Evolutionary conservation across 2,113 vertebrate species (phyloP).

Genomic region (Heptranchias perlo): DNA sequence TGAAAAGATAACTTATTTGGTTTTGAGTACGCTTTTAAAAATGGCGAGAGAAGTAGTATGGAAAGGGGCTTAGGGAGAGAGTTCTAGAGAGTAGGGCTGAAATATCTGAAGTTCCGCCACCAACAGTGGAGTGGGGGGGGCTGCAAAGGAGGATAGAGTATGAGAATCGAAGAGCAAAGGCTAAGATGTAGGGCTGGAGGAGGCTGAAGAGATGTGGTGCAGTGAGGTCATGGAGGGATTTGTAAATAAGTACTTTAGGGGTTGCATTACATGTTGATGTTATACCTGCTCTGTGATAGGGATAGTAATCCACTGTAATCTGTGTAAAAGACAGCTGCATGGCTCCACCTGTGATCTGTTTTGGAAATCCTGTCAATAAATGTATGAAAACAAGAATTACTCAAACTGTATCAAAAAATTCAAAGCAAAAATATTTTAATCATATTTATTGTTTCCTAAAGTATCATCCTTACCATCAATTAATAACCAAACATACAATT

Average conservation of each 20-base stretch:
- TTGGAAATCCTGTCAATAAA: slow-evolving; percentile 64
- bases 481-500: not conserved
- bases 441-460: not conserved
- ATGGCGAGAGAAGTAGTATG: not conserved
- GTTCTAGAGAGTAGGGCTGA: not conserved
- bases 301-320: slow-evolving; percentile 92
- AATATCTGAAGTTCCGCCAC: not conserved
- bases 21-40: not conserved
- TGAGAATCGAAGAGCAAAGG: not conserved
- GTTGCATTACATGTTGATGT: not conserved
- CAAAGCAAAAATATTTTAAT: not conserved
- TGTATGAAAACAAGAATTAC: not conserved
- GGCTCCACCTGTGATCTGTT: slow-evolving; percentile 83
- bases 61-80: not conserved
- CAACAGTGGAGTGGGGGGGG: not conserved
- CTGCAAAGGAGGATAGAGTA: not conserved
- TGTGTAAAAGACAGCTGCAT: slow-evolving; percentile 94
- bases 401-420: not conserved
- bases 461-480: not conserved
- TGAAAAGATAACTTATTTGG: not conserved
- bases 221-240: not conserved
- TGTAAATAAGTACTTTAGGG: not conserved
- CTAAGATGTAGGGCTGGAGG: not conserved
- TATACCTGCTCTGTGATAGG: slow-evolving; percentile 91
- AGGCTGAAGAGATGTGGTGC: not conserved